Evolutionary conservation across 1,140 invertebrate species (phyloP).

Genomic region (Cheumatopsyche charites): DNA sequence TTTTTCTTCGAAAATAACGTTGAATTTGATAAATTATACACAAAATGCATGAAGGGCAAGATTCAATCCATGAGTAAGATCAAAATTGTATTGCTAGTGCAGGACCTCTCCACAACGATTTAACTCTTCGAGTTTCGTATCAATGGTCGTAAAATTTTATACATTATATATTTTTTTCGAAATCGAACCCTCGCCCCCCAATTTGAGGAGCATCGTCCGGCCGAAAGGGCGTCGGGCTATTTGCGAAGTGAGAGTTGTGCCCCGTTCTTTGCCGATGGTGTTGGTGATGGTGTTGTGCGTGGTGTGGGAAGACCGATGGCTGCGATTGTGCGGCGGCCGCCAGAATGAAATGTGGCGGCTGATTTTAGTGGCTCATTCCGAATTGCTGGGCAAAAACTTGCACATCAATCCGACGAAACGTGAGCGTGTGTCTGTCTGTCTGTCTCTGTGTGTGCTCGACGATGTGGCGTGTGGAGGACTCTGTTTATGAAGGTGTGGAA

Average conservation of each 20-base stretch:
- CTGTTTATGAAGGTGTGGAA: too few species aligned
- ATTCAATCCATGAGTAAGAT: too few species aligned
- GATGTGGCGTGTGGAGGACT: too few species aligned
- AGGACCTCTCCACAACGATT: too few species aligned
- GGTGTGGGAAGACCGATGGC: constrained; percentile 5
- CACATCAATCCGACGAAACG: not conserved
- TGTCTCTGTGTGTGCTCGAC: not conserved
- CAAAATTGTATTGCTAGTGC: too few species aligned
- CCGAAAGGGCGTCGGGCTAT: not conserved
- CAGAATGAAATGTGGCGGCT: constrained; percentile 22
- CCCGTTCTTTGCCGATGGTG: too few species aligned
- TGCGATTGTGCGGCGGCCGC: not conserved
- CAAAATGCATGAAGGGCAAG: too few species aligned
- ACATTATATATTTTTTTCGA: too few species aligned
- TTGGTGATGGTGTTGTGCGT: not conserved
- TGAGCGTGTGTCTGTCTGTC: not conserved
- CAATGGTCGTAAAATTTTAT: too few species aligned
- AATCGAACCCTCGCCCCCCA: not conserved
- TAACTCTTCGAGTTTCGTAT: too few species aligned
- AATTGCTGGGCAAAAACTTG: constrained; percentile 3
- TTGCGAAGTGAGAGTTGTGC: constrained; percentile 5
- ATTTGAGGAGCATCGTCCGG: not conserved
- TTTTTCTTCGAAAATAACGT: too few species aligned
- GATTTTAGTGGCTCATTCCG: constrained; percentile 20
- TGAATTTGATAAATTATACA: too few species aligned